Evolutionary conservation across 2,113 vertebrate species (phyloP).

Genomic region (Rhynchopsitta pachyrhyncha): DNA sequence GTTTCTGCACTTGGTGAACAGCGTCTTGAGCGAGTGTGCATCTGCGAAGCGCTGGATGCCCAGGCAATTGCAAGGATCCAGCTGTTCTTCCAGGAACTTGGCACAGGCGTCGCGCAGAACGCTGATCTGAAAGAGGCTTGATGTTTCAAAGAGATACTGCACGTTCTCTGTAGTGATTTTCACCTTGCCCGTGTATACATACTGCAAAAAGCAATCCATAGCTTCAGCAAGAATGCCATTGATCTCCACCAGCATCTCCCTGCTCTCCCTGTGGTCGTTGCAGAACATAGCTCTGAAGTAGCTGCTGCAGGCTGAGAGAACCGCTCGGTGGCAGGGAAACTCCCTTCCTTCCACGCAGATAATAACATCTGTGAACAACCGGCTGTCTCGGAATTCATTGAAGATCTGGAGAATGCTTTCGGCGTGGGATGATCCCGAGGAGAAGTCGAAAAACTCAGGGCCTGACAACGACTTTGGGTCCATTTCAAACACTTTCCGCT

Average conservation of each 20-base stretch:
- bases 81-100: constrained; percentile 96
- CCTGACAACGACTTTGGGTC: constrained; percentile 86
- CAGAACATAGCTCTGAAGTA: constrained; percentile 98
- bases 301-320: constrained; percentile 93
- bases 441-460: constrained; percentile 93
- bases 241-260: constrained; percentile 94
- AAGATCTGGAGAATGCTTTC: constrained; percentile 96
- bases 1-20: constrained; percentile 89
- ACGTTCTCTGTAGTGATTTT: constrained; percentile 97
- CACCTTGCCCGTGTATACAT: constrained; percentile 94
- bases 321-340: constrained; percentile 92
- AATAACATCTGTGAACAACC: constrained; percentile 93
- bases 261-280: constrained; percentile 91
- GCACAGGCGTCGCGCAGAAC: constrained; percentile 92
- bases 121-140: constrained; percentile 94
- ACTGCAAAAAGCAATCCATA: constrained; percentile 96
- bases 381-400: constrained; percentile 93
- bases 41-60: constrained; percentile 97
- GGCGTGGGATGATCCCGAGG: constrained; percentile 90
- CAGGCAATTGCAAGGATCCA: constrained; percentile 96
- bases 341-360: constrained; percentile 93
- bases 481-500: constrained; percentile 97
- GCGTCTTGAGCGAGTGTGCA: constrained; percentile 90
- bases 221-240: constrained; percentile 94
- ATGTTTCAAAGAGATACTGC: constrained; percentile 96